Percentiles rank a stretch among this genome's conserved stretches.
phyloP scores from a whole-genome alignment of 2,113 vertebrate species.

The Amphiprion percula region DNA sequence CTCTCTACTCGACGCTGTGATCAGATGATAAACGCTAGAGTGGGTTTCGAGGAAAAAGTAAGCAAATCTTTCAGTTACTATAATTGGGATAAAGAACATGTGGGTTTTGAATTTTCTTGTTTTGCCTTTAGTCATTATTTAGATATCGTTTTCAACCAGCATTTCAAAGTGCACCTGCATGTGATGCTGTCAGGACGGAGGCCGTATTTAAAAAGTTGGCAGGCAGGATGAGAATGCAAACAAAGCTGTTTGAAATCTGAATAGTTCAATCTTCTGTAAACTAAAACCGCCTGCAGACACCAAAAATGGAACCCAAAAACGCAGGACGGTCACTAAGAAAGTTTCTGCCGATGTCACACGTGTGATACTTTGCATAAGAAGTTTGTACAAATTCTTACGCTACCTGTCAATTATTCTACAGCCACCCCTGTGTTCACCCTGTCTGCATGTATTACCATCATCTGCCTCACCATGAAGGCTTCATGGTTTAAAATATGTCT shows the following conservation, averaged over 20 bases:
- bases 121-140: constrained; percentile 52
- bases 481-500: constrained; percentile 66
- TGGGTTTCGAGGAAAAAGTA: constrained; percentile 2
- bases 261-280: constrained; percentile 32
- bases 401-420: constrained; percentile 39
- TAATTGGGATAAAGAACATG: constrained; percentile 35
- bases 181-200: constrained; percentile 38
- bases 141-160: constrained; percentile 43
- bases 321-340: constrained; percentile 23
- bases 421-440: not conserved
- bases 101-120: constrained; percentile 32
- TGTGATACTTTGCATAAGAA: not conserved
- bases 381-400: constrained; percentile 10
- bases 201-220: constrained; percentile 51
- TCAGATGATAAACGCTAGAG: constrained; percentile 10
- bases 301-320: constrained; percentile 46
- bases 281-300: constrained; percentile 42
- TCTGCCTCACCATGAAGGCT: constrained; percentile 34
- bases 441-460: constrained; percentile 40
- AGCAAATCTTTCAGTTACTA: constrained; percentile 45
- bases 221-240: constrained; percentile 58
- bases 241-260: constrained; percentile 61
- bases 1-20: not conserved
- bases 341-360: constrained; percentile 4
- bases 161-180: constrained; percentile 60